Base-by-base conservation (phyloP, 2,888 invertebrate species). In the Nesidiocoris tenuis region DNA sequence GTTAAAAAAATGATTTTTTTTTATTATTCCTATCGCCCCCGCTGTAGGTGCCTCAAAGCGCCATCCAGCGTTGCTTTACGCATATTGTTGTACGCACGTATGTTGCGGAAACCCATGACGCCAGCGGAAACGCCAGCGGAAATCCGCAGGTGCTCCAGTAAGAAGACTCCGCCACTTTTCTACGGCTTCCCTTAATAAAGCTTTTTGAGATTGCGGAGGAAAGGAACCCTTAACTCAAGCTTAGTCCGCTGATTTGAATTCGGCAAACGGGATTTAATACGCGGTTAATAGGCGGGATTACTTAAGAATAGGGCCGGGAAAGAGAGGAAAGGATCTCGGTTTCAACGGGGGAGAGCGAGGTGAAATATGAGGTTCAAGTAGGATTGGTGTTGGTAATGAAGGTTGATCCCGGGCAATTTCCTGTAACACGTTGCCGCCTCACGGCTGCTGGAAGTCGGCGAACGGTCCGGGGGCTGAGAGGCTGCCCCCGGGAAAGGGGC, bases 381-480 rank as follows among this genome's bases (percentile, higher is more conserved):
- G 75, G 75, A 75, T 75, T 75, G 68, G 63, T 61, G 67, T 75
- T 61, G 77, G 78, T 78, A 78, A 78, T 78, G 78, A 78, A 78
- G 78, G 78, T 76, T 78, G 76, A 78, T 78, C 78, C 78, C 23
- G 75, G 78, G 78, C 78, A 78, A 78, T 78, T 78, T 76, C 76
- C 77, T 61, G 74, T 77, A 74, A 76, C 76, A 67, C 76, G 71
- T 74, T 70, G 65, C 39, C 39, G 39, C 39, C 39, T 12, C 39
- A 39, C 39, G 39, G 39, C 39, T 39, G 39, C 12, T 39, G 39
- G 39, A 39, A 12, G 5, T 12, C 39, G 56, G 24, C 12, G 63
- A 7, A 17, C 9, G 67, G 22, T 63, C 17, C n/a, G 39, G 57
- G 56, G 70, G 23, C 24, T 22, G 61, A 54, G 55, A 24, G 39